A percentile compares a stretch with the other conserved stretches of the same genome.
Evolutionary conservation across 2,797 vertebrate species (phyloP).

Genomic region (Chelon auratus): DNA sequence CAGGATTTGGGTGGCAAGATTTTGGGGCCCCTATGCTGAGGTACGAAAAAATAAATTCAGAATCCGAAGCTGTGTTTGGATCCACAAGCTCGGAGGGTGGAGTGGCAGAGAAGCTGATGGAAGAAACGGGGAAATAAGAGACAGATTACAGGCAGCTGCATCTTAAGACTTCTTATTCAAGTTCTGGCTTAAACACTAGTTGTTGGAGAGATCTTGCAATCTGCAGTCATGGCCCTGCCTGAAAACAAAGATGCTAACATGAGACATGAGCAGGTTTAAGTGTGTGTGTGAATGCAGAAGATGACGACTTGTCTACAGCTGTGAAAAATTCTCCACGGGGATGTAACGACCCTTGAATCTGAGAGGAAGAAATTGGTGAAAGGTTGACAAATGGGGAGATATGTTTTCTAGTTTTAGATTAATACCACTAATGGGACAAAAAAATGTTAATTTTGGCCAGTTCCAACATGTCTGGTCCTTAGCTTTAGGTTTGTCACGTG

Average conservation of each 20-base stretch:
- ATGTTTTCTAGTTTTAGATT: not conserved
- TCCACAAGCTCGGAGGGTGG: slow-evolving; percentile 34
- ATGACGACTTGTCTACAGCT: not conserved
- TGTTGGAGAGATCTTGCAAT: slow-evolving; percentile 30
- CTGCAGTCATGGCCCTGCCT: slow-evolving; percentile 20
- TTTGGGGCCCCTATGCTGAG: slow-evolving; percentile 19
- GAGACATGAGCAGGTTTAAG: not conserved
- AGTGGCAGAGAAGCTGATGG: slow-evolving; percentile 24
- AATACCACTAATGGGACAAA: slow-evolving; percentile 1
- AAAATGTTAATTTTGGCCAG: not conserved
- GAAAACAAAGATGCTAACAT: slow-evolving; percentile 15
- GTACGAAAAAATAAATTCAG: slow-evolving; percentile 39
- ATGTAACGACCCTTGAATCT: slow-evolving; percentile 3
- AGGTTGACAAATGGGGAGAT: not conserved
- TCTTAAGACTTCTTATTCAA: slow-evolving; percentile 34
- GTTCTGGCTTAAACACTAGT: slow-evolving; percentile 32
- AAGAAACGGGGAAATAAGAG: slow-evolving; percentile 18
- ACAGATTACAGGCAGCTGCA: slow-evolving; percentile 60
- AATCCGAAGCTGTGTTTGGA: slow-evolving; percentile 14
- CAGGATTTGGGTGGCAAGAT: slow-evolving; percentile 57
- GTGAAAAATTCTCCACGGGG: not conserved
- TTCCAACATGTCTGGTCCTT: not conserved
- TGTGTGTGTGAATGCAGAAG: not conserved
- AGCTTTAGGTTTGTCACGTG: not conserved
- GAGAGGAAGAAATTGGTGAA: not conserved